Percentiles rank a stretch among this genome's conserved stretches.
Evolutionary conservation across 2,797 vertebrate genomes (phyloP).

Genomic region (Thunnus albacares): DNA sequence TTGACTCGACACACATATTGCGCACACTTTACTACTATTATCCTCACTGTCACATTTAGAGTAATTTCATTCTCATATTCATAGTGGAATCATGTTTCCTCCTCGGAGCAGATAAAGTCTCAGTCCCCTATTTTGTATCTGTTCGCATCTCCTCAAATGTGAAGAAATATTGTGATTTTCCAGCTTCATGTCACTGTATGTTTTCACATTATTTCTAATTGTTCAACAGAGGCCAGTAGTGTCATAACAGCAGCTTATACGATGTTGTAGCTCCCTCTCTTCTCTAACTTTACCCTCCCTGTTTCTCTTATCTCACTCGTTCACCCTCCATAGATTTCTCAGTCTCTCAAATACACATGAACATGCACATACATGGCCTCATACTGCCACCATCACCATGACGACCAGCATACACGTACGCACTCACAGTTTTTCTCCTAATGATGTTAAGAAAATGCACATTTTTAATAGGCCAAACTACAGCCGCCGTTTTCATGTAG

Average conservation of each 20-base stretch:
- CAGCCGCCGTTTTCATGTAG: constrained; percentile 32
- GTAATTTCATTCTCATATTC: constrained; percentile 59
- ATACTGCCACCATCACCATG: constrained; percentile 41
- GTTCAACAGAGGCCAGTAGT: constrained; percentile 29
- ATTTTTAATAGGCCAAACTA: constrained; percentile 60
- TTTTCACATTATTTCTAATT: constrained; percentile 50
- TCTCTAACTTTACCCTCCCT: not conserved
- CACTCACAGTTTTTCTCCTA: constrained; percentile 21
- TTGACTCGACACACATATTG: constrained; percentile 62
- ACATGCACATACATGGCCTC: constrained; percentile 28
- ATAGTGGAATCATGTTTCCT: constrained; percentile 37
- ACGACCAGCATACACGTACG: constrained; percentile 23
- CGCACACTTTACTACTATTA: constrained; percentile 59
- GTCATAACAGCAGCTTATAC: constrained; percentile 20
- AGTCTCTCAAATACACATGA: constrained; percentile 30
- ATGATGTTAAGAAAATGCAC: constrained; percentile 60
- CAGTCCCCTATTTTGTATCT: constrained; percentile 27
- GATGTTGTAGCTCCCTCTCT: constrained; percentile 22
- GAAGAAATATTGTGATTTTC: constrained; percentile 40
- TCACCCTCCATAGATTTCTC: constrained; percentile 18
- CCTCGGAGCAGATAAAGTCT: constrained; percentile 26
- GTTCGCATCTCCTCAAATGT: constrained; percentile 32
- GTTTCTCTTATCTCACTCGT: not conserved
- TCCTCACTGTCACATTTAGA: constrained; percentile 60
- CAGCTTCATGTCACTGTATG: constrained; percentile 28